Evolutionary conservation across 2,113 vertebrate genomes (phyloP), one percentile per base, ranked within the genome.

Genomic region (Forbesichthys agassizii): DNA sequence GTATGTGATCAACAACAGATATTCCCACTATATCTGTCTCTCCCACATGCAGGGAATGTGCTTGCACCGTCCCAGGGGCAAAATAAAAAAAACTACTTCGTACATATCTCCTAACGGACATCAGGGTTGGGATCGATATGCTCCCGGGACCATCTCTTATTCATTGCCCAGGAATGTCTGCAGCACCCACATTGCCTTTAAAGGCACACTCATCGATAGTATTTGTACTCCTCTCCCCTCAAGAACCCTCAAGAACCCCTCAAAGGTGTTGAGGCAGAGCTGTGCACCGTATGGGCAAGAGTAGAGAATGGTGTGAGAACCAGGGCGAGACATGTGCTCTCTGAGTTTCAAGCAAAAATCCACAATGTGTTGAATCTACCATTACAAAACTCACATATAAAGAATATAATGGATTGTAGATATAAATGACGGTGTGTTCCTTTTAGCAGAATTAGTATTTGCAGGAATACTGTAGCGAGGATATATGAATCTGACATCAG

Each of bases 1-100:
- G 69, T 5, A 8, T 73, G 72, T 57, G 78, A 86, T 88, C 75
- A 81, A 84, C 86, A 75, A 70, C 77, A 64, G 48, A 76, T 82
- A 86, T 78, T 73, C 79, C 77, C 64, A 9, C 70, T 77, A 68
- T 78, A 80, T 85, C 71, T 33, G 75, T 48, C 73, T 61, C 71
- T 73, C 49, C 52, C 72, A 68, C n/a, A n/a, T n/a, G 61, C 67
- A 14, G 78, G 66, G 48, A 52, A 68, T 81, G 18, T 63, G 55
- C 47, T 27, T 27, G 62, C 60, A 75, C n/a, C 33, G 48, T 75
- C 71, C 48, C 9, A 59, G 61, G 63, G 74, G 33, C 61, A 3
- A 61, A 66, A 77, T 77, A 64, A 73, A 81, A 7, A 13, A 1
- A 2, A 7, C 53, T 78, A 82, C 75, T 82, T 87, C 84, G 82